Evolutionary conservation across 2,113 vertebrate species (phyloP).

Genomic region (Pyxicephalus adspersus): DNA sequence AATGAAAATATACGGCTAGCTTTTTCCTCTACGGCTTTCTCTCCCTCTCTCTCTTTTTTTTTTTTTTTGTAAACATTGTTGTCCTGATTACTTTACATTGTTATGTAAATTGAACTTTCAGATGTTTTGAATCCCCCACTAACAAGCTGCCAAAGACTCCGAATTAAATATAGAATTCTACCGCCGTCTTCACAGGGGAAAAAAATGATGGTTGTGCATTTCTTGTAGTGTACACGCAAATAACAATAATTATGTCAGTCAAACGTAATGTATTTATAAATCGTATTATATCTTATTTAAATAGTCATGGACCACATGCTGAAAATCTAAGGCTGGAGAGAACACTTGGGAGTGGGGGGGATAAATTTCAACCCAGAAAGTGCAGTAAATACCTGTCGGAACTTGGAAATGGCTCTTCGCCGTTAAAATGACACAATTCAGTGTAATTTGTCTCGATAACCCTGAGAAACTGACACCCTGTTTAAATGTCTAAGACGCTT

Average conservation of each 20-base stretch:
- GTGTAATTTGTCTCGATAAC: slow-evolving; percentile 54
- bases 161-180: slow-evolving; percentile 50
- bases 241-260: slow-evolving; percentile 54
- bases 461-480: slow-evolving; percentile 57
- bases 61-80: slow-evolving; percentile 36
- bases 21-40: slow-evolving; percentile 26
- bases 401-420: slow-evolving; percentile 41
- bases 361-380: slow-evolving; percentile 73
- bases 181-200: slow-evolving; percentile 25
- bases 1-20: slow-evolving; percentile 5
- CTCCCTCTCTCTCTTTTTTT: slow-evolving; percentile 7
- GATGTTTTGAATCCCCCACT: slow-evolving; percentile 52
- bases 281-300: slow-evolving; percentile 54
- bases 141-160: slow-evolving; percentile 48
- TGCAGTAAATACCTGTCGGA: slow-evolving; percentile 54
- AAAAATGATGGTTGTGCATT: slow-evolving; percentile 50
- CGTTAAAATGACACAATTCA: slow-evolving; percentile 57
- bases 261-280: slow-evolving; percentile 53
- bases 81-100: slow-evolving; percentile 55
- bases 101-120: slow-evolving; percentile 56
- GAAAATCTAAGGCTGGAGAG: slow-evolving; percentile 27
- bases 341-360: slow-evolving; percentile 47
- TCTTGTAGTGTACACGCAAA: slow-evolving; percentile 37
- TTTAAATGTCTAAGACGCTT: slow-evolving; percentile 57
- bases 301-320: slow-evolving; percentile 53